Base-by-base conservation (phyloP, 2,888 invertebrate species). In the Pegoplata infirma region DNA sequence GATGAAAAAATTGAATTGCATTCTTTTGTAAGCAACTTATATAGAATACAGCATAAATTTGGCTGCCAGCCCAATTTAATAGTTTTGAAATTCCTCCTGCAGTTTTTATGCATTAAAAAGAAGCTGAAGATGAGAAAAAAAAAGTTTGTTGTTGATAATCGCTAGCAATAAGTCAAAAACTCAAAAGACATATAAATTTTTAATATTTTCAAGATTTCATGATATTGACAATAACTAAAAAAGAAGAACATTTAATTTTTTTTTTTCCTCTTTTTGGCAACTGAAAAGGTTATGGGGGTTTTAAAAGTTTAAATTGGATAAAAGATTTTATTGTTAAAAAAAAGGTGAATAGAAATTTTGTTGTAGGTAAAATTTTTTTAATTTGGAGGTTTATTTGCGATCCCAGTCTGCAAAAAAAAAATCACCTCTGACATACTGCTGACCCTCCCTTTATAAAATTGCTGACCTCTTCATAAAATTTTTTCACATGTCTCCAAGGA, bases 1-100 rank as follows among this genome's bases (percentile, higher is more conserved):
- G 17, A 61, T 25, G 51, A 36, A 40, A 59, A 64, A 68, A 73
- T 78, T 63, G 64, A 63, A 64, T 58, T 67, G 59, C 63, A 68
- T 73, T 73, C 68, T 68, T 77, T 67, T 72, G 66, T 66, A 25
- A 40, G 59, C 14, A 46, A 49, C n/a, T 14, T 12, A 56, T 12
- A 55, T 12, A 61, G 40, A 71, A 71, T 61, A 19, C 71, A 71
- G 69, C 69, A 79, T 68, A 77, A 77, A 79, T 79, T 79, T 79
- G 79, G 79, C 79, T 79, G 71, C 51, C 71, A 79, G 79, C 79
- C 79, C 79, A 79, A 75, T 79, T 75, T 79, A 74, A 74, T 74
- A 71, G 74, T 75, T 79, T 76, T 67, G 40, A 76, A 76, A 76
- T 64, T 67, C 17, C 32, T 75, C 55, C 64, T 59, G 61, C 63